phyloP scores from a whole-genome alignment of 2,113 vertebrate species.

The Gadus chalcogrammus region DNA sequence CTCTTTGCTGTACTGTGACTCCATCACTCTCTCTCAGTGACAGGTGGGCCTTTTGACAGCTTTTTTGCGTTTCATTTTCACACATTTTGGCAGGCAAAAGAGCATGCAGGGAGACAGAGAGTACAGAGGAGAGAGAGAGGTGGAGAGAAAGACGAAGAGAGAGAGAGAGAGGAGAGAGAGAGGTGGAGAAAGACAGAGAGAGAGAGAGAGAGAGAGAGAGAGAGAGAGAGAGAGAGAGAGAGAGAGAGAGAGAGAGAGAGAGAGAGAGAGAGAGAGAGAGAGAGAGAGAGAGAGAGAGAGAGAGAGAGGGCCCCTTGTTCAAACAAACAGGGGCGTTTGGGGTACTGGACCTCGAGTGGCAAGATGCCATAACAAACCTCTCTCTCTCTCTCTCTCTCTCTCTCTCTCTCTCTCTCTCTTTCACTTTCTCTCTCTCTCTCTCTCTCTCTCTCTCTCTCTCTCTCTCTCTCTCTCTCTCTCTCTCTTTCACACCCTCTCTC shows the following conservation, averaged over 20 bases:
- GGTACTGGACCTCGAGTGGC: slow-evolving; percentile 64
- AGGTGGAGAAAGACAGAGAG: too few species aligned
- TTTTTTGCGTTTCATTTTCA: slow-evolving; percentile 52
- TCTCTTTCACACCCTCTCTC: too few species aligned
- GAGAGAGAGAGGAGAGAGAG: too few species aligned
- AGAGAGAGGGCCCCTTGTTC: slow-evolving; percentile 44
- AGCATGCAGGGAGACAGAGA: too few species aligned
- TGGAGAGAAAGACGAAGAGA: too few species aligned
- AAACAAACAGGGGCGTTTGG: slow-evolving; percentile 68
- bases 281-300: slow-evolving; percentile 37
- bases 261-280: too few species aligned
- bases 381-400: slow-evolving; percentile 51
- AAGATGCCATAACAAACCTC: slow-evolving; percentile 68
- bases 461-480: too few species aligned
- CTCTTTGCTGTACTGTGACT: background rate
- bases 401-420: slow-evolving; percentile 25
- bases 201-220: background rate
- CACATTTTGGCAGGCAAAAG: slow-evolving; percentile 1
- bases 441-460: too few species aligned
- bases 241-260: too few species aligned
- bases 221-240: slow-evolving; percentile 46
- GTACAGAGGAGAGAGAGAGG: too few species aligned
- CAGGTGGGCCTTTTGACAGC: slow-evolving; percentile 56
- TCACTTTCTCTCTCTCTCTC: too few species aligned
- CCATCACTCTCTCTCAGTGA: slow-evolving; percentile 25